Percentiles rank a stretch among this genome's conserved stretches.
These are phyloP conservation scores for Drosophila novamexicana DNA, from an alignment of 1,140 invertebrate genomes.

Conservation along the genomic window DNA sequence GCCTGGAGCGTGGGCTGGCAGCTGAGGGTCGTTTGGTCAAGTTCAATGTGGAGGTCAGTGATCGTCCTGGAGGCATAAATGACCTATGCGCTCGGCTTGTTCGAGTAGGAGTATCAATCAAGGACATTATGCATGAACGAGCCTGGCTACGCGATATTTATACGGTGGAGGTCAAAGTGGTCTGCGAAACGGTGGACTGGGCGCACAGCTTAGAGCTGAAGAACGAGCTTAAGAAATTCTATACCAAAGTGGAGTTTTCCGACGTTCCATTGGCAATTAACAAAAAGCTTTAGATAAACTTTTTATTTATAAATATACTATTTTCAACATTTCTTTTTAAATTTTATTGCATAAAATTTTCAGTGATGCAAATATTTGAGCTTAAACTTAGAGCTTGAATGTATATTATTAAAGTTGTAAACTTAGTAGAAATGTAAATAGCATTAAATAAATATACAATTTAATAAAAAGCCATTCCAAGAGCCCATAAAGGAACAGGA, in stretches of 20 bases:
- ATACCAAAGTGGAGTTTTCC: conserved; percentile 85
- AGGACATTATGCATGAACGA: conserved; percentile 97
- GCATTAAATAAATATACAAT: conserved; percentile 72
- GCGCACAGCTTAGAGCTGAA: conserved; percentile 90
- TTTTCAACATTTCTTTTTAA: conserved; percentile 49
- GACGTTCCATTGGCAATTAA: conserved; percentile 84
- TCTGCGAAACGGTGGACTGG: conserved; percentile 93
- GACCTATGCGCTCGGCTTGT: conserved; percentile 92
- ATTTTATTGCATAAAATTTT: conserved; percentile 45
- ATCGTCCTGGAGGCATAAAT: conserved; percentile 94
- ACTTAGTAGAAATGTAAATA: conserved; percentile 63
- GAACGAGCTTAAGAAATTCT: conserved; percentile 86
- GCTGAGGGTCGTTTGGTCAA: conserved; percentile 94
- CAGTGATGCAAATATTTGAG: conserved; percentile 52
- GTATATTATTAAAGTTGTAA: conserved; percentile 47
- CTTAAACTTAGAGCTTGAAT: conserved; percentile 59
- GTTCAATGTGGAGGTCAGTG: conserved; percentile 94
- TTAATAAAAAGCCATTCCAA: conserved; percentile 36
- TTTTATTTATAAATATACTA: conserved; percentile 15
- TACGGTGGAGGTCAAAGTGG: conserved; percentile 92
- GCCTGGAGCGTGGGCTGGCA: conserved; percentile 94
- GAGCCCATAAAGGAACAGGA: not conserved
- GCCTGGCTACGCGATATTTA: conserved; percentile 97
- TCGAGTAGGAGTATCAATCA: conserved; percentile 93
- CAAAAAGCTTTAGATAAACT: conserved; percentile 49